Conservation (phyloP, 2,888 invertebrate genomes). For the Dicyrtomina minuta region DNA sequence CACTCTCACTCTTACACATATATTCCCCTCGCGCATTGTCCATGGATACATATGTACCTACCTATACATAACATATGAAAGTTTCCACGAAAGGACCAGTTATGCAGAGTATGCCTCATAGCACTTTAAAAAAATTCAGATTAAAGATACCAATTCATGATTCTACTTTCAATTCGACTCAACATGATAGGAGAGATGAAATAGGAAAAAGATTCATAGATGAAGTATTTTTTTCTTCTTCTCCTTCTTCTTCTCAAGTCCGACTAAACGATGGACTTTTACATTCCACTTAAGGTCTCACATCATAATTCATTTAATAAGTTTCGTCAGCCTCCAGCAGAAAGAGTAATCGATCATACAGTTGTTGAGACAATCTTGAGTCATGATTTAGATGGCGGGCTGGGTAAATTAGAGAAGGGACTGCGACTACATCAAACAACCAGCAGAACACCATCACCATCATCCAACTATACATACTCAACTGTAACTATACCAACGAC, state of each 20-base stretch:
- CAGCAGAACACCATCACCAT: no score
- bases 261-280: conserved; percentile 1
- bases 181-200: background rate
- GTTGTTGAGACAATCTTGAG: conserved; percentile 1
- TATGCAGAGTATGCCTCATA: no score
- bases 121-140: background rate
- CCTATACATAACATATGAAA: no score
- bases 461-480: no score
- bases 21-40: no score
- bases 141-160: background rate
- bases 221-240: no score
- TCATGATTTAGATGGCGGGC: conserved; percentile 5
- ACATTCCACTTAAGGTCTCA: conserved; percentile 5
- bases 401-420: background rate
- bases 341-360: conserved; percentile 9
- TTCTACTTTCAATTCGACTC: background rate
- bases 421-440: background rate
- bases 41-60: no score
- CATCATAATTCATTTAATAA: conserved; percentile 30
- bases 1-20: no score
- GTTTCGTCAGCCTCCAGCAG: conserved; percentile 24
- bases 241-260: no score
- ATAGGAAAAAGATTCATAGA: no score
- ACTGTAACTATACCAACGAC: no score
- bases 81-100: no score